Evolutionary conservation across 2,113 vertebrate genomes (phyloP).

Genomic region (Saguinus midas): DNA sequence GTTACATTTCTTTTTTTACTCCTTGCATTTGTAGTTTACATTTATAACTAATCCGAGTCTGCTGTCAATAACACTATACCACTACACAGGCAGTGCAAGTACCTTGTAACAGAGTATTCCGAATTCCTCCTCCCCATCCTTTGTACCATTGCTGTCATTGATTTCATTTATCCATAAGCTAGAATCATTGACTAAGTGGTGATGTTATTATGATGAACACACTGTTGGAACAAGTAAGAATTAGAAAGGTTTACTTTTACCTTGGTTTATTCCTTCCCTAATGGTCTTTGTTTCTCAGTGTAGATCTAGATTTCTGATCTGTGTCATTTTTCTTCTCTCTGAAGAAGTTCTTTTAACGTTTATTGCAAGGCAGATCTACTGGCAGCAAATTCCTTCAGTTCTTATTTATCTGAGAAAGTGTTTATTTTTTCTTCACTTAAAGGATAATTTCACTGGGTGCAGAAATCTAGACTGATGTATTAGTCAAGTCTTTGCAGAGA

Average conservation of each 20-base stretch:
- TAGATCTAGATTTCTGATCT: neutral
- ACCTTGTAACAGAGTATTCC: neutral
- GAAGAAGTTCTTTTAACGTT: neutral
- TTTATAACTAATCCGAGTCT: neutral
- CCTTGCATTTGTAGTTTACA: neutral
- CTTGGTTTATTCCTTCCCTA: neutral
- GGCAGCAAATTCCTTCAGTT: neutral
- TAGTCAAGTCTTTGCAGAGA: neutral
- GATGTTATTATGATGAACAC: neutral
- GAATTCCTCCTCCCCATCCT: neutral
- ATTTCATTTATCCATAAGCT: neutral
- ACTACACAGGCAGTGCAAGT: neutral
- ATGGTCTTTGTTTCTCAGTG: neutral
- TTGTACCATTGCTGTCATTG: neutral
- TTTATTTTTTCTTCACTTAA: neutral
- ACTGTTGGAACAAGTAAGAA: neutral
- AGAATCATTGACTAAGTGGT: neutral
- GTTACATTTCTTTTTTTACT: neutral
- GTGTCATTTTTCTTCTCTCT: neutral
- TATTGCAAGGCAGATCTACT: neutral
- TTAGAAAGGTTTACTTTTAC: constrained; percentile 1
- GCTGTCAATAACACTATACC: neutral
- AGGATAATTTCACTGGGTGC: neutral
- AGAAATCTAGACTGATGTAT: neutral
- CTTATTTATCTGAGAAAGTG: neutral